Percentiles rank a stretch among this genome's conserved stretches.
phyloP scores from a whole-genome alignment of 2,797 vertebrate genomes.

The Falco biarmicus region DNA sequence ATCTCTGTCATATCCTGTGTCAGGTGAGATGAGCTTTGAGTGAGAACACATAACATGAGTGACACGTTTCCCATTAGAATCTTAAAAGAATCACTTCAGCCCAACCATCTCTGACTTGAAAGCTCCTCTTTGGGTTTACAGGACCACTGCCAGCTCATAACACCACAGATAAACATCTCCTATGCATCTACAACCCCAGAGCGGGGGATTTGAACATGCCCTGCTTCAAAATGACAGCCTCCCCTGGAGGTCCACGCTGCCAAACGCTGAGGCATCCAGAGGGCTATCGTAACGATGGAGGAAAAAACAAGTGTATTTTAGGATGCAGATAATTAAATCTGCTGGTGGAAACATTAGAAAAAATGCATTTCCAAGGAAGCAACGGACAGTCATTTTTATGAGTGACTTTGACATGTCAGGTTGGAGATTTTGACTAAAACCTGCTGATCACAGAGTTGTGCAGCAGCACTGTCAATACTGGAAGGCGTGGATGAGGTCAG shows the following conservation, averaged over 20 bases:
- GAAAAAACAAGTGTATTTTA: background rate
- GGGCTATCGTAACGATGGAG: background rate
- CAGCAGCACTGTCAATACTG: background rate
- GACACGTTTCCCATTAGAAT: background rate
- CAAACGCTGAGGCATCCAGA: background rate
- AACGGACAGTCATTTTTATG: background rate
- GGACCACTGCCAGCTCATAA: background rate
- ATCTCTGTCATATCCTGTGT: background rate
- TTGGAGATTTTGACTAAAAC: background rate
- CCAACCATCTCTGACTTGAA: background rate
- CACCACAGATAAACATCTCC: background rate
- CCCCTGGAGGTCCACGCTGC: background rate
- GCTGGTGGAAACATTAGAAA: background rate
- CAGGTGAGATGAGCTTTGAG: background rate
- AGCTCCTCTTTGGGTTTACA: background rate
- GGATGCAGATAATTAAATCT: background rate
- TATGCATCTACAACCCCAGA: background rate
- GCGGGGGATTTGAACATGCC: background rate
- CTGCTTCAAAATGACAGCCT: background rate
- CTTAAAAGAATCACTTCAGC: background rate
- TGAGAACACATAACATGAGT: background rate
- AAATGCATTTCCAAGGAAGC: background rate
- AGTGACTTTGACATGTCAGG: background rate
- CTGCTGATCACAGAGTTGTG: background rate
- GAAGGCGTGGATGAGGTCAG: background rate